Base-by-base conservation (phyloP, 2,888 invertebrate genomes). In the Oxycera nigricornis region DNA sequence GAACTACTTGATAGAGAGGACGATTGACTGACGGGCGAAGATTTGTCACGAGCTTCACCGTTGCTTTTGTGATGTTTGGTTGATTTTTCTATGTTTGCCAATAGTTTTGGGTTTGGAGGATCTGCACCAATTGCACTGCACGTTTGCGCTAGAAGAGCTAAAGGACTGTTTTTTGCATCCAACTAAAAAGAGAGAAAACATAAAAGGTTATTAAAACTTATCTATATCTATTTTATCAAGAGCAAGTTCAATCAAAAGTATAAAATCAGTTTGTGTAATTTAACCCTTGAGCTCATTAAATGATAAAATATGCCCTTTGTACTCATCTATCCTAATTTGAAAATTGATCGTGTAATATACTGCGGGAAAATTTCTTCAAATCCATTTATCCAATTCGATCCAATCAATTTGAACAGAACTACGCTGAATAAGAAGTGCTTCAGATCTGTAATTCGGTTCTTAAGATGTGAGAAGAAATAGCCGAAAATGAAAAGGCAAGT, bases 61-160 rank as follows among this genome's bases (percentile, higher is more conserved):
- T 77, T 75, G 39, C 80, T 79, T 81, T 91, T 91, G 67, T 80
- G 82, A 59, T 86, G 85, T 80, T 87, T 88, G 81, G 88, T 89
- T 52, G 90, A 88, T 82, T 93, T 92, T 80, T 93, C 93, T 73
- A 91, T 89, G 75, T 91, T 90, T 78, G 91, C 91, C 79, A 93
- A 87, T 75, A 93, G 87, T 82, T 93, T 92, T 73, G 92, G 90
- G 83, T 91, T 91, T 70, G 94, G 92, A 28, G 93, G 89, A 86
- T 97, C 97, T 3, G 94, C 92, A 78, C 97, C 98, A 82, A 98
- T 98, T 83, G 96, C 97, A 85, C 96, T 97, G 88, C 98, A 98
- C 73, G 98, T 98, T 86, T 97, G 97, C 72, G 97, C 97, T 81
- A 98, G 88, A 77, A 98, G 88, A 65, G 97, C 97, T 85, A 98